Evolutionary conservation across 2,888 invertebrate species (phyloP).

Genomic region (Bellardia bayeri): DNA sequence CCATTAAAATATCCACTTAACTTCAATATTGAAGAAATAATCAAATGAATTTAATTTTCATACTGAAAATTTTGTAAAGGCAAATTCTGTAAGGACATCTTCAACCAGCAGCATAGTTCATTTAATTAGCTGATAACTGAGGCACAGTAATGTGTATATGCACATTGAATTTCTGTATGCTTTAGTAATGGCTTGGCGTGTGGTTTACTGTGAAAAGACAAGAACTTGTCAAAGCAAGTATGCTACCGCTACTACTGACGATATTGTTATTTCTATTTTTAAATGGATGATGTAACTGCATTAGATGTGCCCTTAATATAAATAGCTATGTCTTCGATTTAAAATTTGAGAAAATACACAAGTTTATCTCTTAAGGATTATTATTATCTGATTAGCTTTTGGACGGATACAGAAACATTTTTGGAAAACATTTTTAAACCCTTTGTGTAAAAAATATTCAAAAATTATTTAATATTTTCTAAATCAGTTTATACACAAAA

Average conservation of each 20-base stretch:
- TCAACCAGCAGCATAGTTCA: neutral
- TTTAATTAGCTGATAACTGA: conserved; percentile 13
- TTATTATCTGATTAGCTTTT: no score
- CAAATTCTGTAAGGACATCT: neutral
- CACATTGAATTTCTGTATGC: neutral
- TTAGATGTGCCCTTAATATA: no score
- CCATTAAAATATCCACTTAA: neutral
- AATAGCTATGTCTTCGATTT: no score
- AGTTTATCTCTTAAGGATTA: no score
- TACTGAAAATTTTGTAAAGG: neutral
- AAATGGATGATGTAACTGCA: neutral
- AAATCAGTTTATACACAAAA: no score
- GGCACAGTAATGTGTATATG: neutral
- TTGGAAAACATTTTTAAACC: no score
- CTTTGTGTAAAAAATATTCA: no score
- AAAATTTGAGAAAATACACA: no score
- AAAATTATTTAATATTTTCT: no score
- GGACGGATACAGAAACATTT: no score
- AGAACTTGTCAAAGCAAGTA: neutral
- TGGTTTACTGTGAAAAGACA: neutral
- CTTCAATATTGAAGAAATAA: neutral
- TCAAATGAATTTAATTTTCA: neutral
- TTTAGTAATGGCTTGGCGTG: neutral
- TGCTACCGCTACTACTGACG: neutral
- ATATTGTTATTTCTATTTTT: neutral